Evolutionary conservation across 2,113 vertebrate species (phyloP).

Genomic region (Antidorcas marsupialis): DNA sequence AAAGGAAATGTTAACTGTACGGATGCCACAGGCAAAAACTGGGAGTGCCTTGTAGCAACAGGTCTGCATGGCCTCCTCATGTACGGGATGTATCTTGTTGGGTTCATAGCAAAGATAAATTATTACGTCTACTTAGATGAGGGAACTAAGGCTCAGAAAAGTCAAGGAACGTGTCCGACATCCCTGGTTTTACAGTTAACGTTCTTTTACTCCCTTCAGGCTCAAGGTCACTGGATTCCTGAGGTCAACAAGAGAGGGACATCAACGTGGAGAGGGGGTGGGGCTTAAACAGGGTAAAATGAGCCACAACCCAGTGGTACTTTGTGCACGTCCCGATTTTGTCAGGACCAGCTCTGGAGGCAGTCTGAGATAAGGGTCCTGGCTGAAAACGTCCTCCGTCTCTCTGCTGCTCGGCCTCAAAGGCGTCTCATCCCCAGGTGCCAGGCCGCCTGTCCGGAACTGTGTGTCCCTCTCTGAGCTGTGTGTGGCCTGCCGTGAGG

Average conservation of each 20-base stretch:
- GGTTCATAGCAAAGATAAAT: neutral
- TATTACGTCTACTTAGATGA: neutral
- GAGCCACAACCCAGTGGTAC: neutral
- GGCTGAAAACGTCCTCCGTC: neutral
- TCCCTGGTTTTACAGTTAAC: neutral
- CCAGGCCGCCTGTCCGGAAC: neutral
- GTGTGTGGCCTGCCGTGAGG: neutral
- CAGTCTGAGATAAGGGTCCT: neutral
- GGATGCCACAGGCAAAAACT: neutral
- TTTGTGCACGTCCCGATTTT: neutral
- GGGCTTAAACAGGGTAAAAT: neutral
- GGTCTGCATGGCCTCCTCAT: neutral
- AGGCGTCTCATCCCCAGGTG: neutral
- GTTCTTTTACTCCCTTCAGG: neutral
- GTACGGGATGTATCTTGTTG: neutral
- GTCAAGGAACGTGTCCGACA: neutral
- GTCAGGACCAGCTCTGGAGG: neutral
- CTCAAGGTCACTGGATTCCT: neutral
- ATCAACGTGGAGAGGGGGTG: no score
- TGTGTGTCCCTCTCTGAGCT: fast-evolving
- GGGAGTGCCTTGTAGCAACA: neutral
- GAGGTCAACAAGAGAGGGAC: neutral
- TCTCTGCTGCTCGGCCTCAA: neutral
- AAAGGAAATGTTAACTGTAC: neutral
- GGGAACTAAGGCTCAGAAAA: neutral